Base-by-base conservation (phyloP, 2,888 invertebrate genomes). In the Idaea dimidiata region DNA sequence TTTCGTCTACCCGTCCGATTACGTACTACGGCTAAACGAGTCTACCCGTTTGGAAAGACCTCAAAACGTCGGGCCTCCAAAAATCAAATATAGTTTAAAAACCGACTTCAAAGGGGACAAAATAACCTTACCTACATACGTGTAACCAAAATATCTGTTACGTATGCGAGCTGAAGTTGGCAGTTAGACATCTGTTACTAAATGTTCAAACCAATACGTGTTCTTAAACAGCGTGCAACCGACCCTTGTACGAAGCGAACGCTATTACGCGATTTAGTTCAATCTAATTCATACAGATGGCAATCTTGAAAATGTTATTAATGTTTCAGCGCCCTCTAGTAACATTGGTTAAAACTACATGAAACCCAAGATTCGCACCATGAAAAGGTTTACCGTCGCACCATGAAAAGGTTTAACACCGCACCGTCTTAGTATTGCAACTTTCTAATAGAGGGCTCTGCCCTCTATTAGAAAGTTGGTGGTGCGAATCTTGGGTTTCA, bases 271-370 rank as follows among this genome's bases (percentile, higher is more conserved):
- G 43, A 43, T 10, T 43, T 16, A 60, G 56, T 59, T 14, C 56
- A 16, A 6, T 6, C 0, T 0, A 54, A 57, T 14, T n/a, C 16
- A 1, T 3, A 56, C 17, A 69, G 69, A 65, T 66, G 66, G 67
- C 69, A 64, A 54, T 63, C 17, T 18, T 33, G 16, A n/a, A 17
- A 16, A 57, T 53, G 14, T 16, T 43, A 17, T 1, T 10, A 14
- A 10, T 8, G 43, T 1, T 43, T 10, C 8, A 43, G 10, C 43
- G 43, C 43, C 43, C 7, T 43, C 43, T 43, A 43, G 43, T 43
- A 8, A 8, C 43, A 43, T 14, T 14, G 1, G 43, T 43, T 14
- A 10, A 8, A 43, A 43, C 43, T 43, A 43, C 6, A 43, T 43
- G 10, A 43, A 8, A 43, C 43, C 14, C 43, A 14, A 8, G 10